phyloP scores from a whole-genome alignment of 2,113 vertebrate species.

The Struthio camelus region DNA sequence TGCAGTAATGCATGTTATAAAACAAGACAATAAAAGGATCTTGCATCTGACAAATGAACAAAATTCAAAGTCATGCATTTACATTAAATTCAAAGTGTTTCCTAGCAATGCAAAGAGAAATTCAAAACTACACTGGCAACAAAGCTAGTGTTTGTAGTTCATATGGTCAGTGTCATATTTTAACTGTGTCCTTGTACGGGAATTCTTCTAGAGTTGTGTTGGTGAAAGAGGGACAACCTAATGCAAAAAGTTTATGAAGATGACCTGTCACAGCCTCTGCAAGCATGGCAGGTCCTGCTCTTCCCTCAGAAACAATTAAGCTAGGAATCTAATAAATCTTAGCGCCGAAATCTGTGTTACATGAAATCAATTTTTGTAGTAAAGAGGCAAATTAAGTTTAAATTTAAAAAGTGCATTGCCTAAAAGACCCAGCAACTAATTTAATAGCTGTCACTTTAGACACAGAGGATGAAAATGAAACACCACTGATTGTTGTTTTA shows the following conservation, averaged over 20 bases:
- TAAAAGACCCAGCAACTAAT: background rate
- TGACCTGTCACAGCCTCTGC: background rate
- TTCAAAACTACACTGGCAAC: background rate
- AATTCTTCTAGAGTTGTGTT: background rate
- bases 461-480: background rate
- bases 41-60: background rate
- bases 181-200: background rate
- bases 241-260: background rate
- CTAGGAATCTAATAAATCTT: constrained; percentile 17
- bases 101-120: background rate
- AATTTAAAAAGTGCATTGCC: background rate
- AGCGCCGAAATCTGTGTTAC: background rate
- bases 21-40: background rate
- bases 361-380: background rate
- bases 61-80: background rate
- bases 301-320: background rate
- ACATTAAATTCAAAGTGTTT: background rate
- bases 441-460: background rate
- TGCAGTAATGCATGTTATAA: background rate
- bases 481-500: background rate
- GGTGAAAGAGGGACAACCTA: background rate
- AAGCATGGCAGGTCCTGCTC: background rate
- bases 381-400: constrained; percentile 12
- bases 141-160: background rate
- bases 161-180: background rate